phyloP scores from a whole-genome alignment of 2,888 invertebrate genomes.

The Mesorhabditis spiculigera region DNA sequence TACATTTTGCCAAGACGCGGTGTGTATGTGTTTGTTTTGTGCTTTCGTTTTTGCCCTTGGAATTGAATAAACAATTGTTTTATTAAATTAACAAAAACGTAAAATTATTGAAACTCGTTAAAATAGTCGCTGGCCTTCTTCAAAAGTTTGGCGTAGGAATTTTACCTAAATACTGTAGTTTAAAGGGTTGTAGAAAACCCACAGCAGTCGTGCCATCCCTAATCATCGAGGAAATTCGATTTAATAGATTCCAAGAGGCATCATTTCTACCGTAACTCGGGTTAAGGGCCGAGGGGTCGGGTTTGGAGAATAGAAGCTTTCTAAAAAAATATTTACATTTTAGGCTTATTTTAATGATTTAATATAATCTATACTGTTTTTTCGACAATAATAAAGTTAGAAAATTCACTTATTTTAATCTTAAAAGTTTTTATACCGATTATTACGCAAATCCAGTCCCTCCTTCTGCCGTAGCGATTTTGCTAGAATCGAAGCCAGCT shows the following conservation, averaged over 20 bases:
- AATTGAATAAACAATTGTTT: neutral
- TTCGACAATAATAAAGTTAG: no score
- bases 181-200: neutral
- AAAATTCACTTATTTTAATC: neutral
- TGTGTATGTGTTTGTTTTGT: neutral
- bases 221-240: neutral
- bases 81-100: no score
- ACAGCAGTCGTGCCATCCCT: neutral
- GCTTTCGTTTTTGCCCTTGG: neutral
- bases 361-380: no score
- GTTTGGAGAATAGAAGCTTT: no score
- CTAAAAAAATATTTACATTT: no score
- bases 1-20: neutral
- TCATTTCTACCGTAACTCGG: neutral
- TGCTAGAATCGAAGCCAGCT: neutral
- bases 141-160: neutral
- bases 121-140: neutral
- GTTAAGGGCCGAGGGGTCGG: no score
- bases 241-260: neutral
- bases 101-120: neutral
- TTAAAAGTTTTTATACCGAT: neutral
- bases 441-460: no score
- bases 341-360: no score
- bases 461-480: neutral
- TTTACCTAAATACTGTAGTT: neutral